Conservation (phyloP, 1,140 invertebrate genomes). For the Orchesella cincta region DNA sequence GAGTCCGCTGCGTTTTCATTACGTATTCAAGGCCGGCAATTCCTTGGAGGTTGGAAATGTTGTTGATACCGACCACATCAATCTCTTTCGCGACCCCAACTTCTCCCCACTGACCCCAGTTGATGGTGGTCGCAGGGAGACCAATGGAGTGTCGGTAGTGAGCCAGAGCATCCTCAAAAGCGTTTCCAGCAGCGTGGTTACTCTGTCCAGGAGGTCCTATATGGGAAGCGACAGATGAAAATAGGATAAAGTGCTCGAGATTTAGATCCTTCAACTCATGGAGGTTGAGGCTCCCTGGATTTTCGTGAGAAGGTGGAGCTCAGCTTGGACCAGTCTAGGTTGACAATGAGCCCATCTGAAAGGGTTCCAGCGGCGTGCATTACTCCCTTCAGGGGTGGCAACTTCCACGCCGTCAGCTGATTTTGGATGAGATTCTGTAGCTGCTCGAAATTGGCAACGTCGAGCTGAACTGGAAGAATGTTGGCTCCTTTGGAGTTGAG, state of each 20-base stretch:
- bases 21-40: neutral
- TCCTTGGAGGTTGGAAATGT: neutral
- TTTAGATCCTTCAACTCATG: neutral
- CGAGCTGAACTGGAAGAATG: neutral
- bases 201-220: neutral
- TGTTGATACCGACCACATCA: neutral
- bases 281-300: neutral
- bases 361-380: slow-evolving; percentile 7
- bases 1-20: neutral
- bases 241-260: slow-evolving; percentile 9
- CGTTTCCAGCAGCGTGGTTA: slow-evolving; percentile 1
- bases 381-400: neutral
- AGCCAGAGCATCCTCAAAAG: neutral
- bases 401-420: neutral
- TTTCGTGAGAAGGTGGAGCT: neutral
- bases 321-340: neutral
- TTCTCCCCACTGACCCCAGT: slow-evolving; percentile 19
- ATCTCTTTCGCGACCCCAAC: neutral
- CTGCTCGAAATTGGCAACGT: neutral
- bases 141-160: neutral
- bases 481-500: neutral
- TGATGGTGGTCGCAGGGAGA: slow-evolving; percentile 6
- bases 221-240: neutral
- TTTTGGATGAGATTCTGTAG: neutral
- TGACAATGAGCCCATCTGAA: neutral